A percentile compares a stretch with the other conserved stretches of the same genome.
phyloP scores from a whole-genome alignment of 1,140 invertebrate species.

The Parasteatoda tepidariorum region DNA sequence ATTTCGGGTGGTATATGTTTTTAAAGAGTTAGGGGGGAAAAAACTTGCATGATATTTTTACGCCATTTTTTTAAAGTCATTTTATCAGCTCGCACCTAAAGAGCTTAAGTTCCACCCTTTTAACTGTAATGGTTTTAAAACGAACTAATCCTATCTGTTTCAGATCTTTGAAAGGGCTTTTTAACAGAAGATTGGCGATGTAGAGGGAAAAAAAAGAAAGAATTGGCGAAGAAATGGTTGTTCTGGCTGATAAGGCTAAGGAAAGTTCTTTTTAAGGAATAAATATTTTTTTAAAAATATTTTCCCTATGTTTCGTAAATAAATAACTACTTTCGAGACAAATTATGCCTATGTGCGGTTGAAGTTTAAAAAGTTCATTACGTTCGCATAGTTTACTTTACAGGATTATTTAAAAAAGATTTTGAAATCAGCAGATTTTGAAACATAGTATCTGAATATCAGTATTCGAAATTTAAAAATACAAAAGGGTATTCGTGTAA shows the following conservation, averaged over 20 bases:
- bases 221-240: conserved; percentile 18
- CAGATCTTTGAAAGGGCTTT: conserved; percentile 45
- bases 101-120: conserved; percentile 56
- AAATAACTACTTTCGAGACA: too few relatives aligned
- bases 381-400: too few relatives aligned
- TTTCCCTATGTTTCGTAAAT: too few relatives aligned
- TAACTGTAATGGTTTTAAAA: conserved; percentile 56
- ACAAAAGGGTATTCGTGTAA: too few relatives aligned
- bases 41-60: conserved; percentile 6
- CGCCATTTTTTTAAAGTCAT: neutral
- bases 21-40: neutral
- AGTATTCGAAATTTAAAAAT: too few relatives aligned
- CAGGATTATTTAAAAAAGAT: too few relatives aligned
- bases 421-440: too few relatives aligned
- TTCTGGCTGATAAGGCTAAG: conserved; percentile 29
- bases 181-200: conserved; percentile 19
- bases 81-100: conserved; percentile 45
- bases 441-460: too few relatives aligned
- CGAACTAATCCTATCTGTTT: conserved; percentile 57
- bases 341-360: too few relatives aligned
- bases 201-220: neutral
- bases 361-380: too few relatives aligned
- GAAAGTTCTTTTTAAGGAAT: too few relatives aligned
- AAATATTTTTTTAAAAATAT: too few relatives aligned
- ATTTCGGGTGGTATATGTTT: neutral